Evolutionary conservation across 2,797 vertebrate genomes (phyloP).

Genomic region (Craterocephalus amniculus): DNA sequence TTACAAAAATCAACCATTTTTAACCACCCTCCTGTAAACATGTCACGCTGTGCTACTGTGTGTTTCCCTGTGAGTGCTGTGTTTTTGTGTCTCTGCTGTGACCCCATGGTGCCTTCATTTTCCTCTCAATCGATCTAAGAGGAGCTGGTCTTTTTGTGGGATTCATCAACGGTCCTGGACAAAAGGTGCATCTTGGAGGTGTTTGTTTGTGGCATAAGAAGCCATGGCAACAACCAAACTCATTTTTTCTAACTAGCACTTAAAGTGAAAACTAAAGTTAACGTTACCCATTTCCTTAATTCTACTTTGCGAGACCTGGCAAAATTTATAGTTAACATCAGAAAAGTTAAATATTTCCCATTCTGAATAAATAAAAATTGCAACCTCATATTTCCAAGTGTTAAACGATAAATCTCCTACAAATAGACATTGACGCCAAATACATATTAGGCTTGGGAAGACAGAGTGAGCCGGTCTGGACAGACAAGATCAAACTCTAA

Average conservation of each 20-base stretch:
- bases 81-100: constrained; percentile 1
- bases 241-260: constrained; percentile 53
- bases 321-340: constrained; percentile 40
- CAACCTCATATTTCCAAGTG: constrained; percentile 48
- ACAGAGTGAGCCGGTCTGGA: constrained; percentile 62
- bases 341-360: constrained; percentile 45
- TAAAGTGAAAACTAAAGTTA: constrained; percentile 55
- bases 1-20: neutral
- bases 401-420: constrained; percentile 52
- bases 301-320: constrained; percentile 43
- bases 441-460: constrained; percentile 44
- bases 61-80: neutral
- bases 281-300: constrained; percentile 42
- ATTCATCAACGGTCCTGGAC: constrained; percentile 26
- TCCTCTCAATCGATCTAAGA: neutral
- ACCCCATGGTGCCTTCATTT: neutral
- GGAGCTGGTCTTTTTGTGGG: constrained; percentile 12
- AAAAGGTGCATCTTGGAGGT: constrained; percentile 24
- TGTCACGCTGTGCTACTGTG: neutral
- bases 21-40: constrained; percentile 1
- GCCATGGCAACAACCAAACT: constrained; percentile 53
- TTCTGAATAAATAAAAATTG: constrained; percentile 15
- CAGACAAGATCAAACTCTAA: constrained; percentile 61
- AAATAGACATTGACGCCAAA: constrained; percentile 56
- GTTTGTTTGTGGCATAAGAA: constrained; percentile 24